Base-by-base conservation (phyloP, 53 echinoderm and acorn worm genomes). In the Echinometra lucunter region DNA sequence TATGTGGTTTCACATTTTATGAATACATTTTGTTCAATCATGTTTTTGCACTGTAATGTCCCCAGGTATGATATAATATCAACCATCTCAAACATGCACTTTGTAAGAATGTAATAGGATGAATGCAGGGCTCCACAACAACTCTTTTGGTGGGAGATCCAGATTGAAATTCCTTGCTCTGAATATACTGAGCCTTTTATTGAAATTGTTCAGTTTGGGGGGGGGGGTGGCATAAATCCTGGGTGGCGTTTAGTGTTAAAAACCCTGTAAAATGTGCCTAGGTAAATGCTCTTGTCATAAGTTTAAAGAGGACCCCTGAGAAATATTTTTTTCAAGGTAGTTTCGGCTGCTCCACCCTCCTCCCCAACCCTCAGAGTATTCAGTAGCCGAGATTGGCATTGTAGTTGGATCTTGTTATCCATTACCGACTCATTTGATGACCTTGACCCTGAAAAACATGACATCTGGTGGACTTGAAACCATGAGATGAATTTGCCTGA, bases 381-480 rank as follows among this genome's bases (percentile, higher is more conserved):
- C 6, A 15, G 69, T 32, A 34, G 69, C 2, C 32, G 69, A 42
- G 42, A 78, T 78, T 42, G 78, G 78, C 28, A 70, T 53, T 53
- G 35, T 72, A 28, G 13, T 72, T 34, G 7, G 35, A 18, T 78
- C 78, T 78, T 78, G 19, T 78, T 78, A 78, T 19, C 78, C 78
- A 78, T 78, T 38, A 78, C 18, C 10, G 42, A 78, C 19, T 78
- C 38, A 78, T 78, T 78, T 42, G 38, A 78, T 23, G 23, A 78
- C 78, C 78, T 78, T 78, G 78, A 78, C 78, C 78, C 78, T 21
- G 38, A 78, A 23, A n/a, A 63, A 78, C 78, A 38, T 78, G 42
- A 42, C 78, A 78, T 78, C 38, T 78, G 78, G 78, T 78, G 78
- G 78, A 78, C 78, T 78, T 19, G 78, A 78, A 78, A 40, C 78